A percentile compares a stretch with the other conserved stretches of the same genome.
These are phyloP conservation scores for Hyposmocoma kahamanoa DNA, from an alignment of 1,140 invertebrate genomes.

Conservation along the genomic window DNA sequence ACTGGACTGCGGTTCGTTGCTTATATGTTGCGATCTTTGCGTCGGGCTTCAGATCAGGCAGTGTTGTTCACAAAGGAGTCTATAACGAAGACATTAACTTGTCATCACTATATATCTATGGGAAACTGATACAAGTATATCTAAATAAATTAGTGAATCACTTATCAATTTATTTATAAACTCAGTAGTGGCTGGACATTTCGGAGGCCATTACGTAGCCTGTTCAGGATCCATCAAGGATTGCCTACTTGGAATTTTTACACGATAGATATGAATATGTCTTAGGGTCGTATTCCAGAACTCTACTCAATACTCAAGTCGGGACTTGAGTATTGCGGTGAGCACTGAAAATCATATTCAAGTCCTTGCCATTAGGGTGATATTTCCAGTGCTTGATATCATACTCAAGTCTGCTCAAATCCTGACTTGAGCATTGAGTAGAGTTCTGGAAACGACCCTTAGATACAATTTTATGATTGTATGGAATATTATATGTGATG, in stretches of 20 bases:
- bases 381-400: too few species aligned
- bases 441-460: too few species aligned
- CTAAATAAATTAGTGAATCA: conserved; percentile 84
- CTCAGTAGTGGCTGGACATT: conserved; percentile 79
- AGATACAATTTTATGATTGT: too few species aligned
- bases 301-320: too few species aligned
- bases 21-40: conserved; percentile 89
- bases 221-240: conserved; percentile 79
- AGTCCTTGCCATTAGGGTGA: too few species aligned
- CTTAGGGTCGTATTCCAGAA: too few species aligned
- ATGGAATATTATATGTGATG: too few species aligned
- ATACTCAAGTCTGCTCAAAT: too few species aligned
- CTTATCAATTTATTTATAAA: conserved; percentile 79
- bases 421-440: background rate
- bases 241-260: conserved; percentile 80
- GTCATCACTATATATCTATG: conserved; percentile 88
- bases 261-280: conserved; percentile 59
- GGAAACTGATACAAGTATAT: conserved; percentile 89
- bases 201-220: conserved; percentile 89
- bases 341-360: too few species aligned
- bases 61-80: conserved; percentile 81
- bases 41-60: conserved; percentile 88
- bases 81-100: conserved; percentile 82
- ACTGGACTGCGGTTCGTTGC: too few species aligned
- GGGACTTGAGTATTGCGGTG: too few species aligned